Conservation (phyloP, 92 coral and sea anemone genomes). For the Pocillopora grandis region DNA sequence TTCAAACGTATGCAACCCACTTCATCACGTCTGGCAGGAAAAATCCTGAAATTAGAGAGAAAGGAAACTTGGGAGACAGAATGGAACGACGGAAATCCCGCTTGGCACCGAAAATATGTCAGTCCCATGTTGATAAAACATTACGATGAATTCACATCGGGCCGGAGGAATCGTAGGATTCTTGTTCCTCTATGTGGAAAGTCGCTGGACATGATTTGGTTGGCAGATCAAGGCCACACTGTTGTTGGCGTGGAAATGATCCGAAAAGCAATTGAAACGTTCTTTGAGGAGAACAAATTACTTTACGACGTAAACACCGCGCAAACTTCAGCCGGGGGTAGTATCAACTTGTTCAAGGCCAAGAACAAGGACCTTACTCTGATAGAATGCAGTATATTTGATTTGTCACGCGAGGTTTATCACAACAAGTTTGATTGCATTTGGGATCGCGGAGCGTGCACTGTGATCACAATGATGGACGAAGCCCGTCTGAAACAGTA, state of each 20-base stretch:
- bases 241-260: not conserved
- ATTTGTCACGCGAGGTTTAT: not conserved
- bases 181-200: not conserved
- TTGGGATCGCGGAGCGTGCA: not conserved
- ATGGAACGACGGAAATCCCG: not conserved
- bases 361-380: not conserved
- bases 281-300: not conserved
- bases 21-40: not conserved
- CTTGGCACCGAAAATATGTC: not conserved
- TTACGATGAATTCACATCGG: not conserved
- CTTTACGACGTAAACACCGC: not conserved
- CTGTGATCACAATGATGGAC: not conserved
- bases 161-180: not conserved
- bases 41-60: not conserved
- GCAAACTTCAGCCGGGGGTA: not conserved
- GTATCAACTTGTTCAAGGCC: not conserved
- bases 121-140: not conserved
- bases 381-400: not conserved
- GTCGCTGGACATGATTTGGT: conserved; percentile 6
- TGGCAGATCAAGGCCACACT: not conserved
- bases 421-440: not conserved
- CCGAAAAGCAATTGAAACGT: not conserved
- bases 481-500: not conserved
- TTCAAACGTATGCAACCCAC: not conserved
- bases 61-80: not conserved